Conservation (phyloP, 1,140 invertebrate species). For the Sminthurinus signatus region DNA sequence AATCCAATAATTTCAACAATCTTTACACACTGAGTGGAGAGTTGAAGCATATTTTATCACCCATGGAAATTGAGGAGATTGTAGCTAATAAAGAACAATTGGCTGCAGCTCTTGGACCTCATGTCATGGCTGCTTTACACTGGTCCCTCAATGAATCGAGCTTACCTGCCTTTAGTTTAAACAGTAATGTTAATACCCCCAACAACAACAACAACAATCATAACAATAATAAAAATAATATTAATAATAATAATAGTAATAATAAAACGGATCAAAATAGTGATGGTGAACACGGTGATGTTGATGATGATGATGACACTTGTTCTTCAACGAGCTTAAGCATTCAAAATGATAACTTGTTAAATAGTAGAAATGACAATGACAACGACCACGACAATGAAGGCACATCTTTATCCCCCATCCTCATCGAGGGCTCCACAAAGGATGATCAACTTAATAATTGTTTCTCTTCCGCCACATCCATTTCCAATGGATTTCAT, state of each 20-base stretch:
- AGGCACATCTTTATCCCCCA: no score
- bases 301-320: no score
- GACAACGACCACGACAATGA: neutral
- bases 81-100: slow-evolving; percentile 45
- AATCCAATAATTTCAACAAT: slow-evolving; percentile 44
- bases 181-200: slow-evolving; percentile 5
- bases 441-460: neutral
- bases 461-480: slow-evolving; percentile 13
- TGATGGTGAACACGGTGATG: slow-evolving; percentile 6
- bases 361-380: neutral
- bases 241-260: no score
- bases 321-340: no score
- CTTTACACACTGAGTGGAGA: slow-evolving; percentile 45
- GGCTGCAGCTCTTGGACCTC: slow-evolving; percentile 43
- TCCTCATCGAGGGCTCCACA: neutral
- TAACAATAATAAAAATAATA: neutral
- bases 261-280: neutral
- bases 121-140: slow-evolving; percentile 44
- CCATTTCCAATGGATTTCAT: slow-evolving; percentile 34
- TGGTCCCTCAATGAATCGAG: slow-evolving; percentile 28
- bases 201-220: slow-evolving; percentile 6
- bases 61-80: slow-evolving; percentile 46
- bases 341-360: neutral
- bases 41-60: slow-evolving; percentile 45
- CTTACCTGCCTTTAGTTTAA: neutral